Percentiles rank a stretch among this genome's conserved stretches.
These are phyloP conservation scores for Ceratoteleas bidentatus DNA, from an alignment of 1,140 invertebrate genomes.

Conservation along the genomic window DNA sequence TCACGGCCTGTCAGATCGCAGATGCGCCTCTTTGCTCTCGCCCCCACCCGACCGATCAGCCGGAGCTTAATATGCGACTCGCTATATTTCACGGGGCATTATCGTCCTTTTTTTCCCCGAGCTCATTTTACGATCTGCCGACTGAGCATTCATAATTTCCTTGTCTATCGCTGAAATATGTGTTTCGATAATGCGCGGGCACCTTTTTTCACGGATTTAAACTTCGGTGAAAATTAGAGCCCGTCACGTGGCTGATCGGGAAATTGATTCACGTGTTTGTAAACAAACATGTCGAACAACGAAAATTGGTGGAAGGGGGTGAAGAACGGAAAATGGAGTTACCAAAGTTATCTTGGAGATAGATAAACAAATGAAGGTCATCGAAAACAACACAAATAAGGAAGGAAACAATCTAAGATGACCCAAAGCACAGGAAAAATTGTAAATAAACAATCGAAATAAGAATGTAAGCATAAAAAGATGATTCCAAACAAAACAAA, in stretches of 20 bases:
- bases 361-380: background rate
- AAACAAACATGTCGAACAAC: too few species aligned
- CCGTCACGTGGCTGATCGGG: too few species aligned
- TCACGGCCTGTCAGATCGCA: slow-evolving; percentile 51
- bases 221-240: background rate
- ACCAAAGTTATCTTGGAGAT: background rate
- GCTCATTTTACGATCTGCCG: slow-evolving; percentile 64
- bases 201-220: slow-evolving; percentile 23
- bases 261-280: background rate
- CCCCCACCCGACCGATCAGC: slow-evolving; percentile 31
- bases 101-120: slow-evolving; percentile 57
- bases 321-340: background rate
- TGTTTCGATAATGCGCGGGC: slow-evolving; percentile 33
- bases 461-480: too few species aligned
- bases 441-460: background rate
- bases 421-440: background rate
- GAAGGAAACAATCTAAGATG: background rate
- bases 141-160: slow-evolving; percentile 61
- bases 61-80: slow-evolving; percentile 61
- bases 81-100: slow-evolving; percentile 64
- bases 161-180: slow-evolving; percentile 60
- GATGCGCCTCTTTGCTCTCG: slow-evolving; percentile 41
- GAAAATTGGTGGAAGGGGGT: too few species aligned
- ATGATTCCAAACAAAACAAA: background rate
- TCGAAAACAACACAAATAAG: background rate